A percentile compares a stretch with the other conserved stretches of the same genome.
Conservation (phyloP, 2,113 vertebrate species). For the Plectropomus leopardus region DNA sequence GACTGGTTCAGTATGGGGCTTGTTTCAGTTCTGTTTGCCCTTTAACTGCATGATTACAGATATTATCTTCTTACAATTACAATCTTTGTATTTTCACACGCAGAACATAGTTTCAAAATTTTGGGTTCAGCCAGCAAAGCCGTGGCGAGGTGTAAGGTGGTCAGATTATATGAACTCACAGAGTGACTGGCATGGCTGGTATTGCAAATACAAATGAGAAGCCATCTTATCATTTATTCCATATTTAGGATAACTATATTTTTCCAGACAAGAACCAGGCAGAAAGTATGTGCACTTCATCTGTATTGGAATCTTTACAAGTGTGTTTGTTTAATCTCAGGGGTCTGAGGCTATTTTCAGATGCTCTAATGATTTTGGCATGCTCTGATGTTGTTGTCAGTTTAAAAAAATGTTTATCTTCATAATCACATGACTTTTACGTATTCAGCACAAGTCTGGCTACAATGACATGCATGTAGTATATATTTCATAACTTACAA, state of each 20-base stretch:
- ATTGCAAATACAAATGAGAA: background rate
- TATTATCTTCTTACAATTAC: background rate
- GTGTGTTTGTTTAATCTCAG: background rate
- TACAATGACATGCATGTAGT: no score
- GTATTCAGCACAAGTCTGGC: no score
- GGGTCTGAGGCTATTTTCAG: no score
- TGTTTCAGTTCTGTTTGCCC: background rate
- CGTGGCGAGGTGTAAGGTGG: background rate
- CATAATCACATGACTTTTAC: no score
- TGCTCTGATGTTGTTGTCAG: no score
- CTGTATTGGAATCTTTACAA: background rate
- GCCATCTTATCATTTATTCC: background rate
- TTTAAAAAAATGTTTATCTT: no score
- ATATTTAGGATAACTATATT: background rate
- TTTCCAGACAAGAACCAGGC: constrained; percentile 1
- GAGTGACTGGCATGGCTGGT: background rate
- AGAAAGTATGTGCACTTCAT: constrained; percentile 3
- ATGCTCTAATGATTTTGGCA: no score
- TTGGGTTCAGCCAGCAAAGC: background rate
- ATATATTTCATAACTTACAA: no score
- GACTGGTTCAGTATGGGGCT: background rate
- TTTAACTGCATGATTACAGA: constrained; percentile 3
- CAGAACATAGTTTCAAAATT: background rate
- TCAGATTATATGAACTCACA: constrained; percentile 9
- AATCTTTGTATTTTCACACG: background rate